These are phyloP conservation scores for Diarsia dahlii DNA, from an alignment of 2,888 invertebrate genomes.

Conservation along the genomic window DNA sequence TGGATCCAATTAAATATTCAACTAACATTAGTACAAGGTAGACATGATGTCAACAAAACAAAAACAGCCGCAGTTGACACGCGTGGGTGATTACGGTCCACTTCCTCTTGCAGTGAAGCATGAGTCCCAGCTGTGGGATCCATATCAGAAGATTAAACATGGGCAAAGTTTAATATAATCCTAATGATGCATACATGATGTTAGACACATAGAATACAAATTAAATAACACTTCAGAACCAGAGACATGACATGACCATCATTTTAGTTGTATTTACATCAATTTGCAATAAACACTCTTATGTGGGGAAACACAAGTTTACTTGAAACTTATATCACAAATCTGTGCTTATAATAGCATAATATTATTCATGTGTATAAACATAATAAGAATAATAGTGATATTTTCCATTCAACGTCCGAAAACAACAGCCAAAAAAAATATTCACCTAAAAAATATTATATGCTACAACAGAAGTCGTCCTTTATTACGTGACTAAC, in stretches of 20 bases:
- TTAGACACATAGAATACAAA: constrained; percentile 1
- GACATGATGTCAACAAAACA: constrained; percentile 18
- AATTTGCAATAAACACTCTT: constrained; percentile 40
- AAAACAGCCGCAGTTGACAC: background rate
- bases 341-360: no score
- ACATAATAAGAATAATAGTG: background rate
- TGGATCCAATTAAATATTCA: constrained; percentile 51
- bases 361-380: background rate
- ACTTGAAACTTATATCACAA: background rate
- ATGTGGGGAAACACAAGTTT: constrained; percentile 23
- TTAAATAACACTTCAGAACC: constrained; percentile 25
- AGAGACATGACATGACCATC: constrained; percentile 20
- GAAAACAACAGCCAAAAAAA: background rate
- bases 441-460: background rate
- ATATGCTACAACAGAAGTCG: background rate
- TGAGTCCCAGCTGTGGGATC: background rate
- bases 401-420: background rate
- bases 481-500: background rate
- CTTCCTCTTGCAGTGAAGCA: no score
- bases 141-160: background rate
- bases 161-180: background rate
- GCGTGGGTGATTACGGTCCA: background rate
- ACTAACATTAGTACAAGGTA: constrained; percentile 27
- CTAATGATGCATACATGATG: background rate
- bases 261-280: constrained; percentile 29